phyloP scores from a whole-genome alignment of 2,888 invertebrate genomes.

The Leucophenga maculata region DNA sequence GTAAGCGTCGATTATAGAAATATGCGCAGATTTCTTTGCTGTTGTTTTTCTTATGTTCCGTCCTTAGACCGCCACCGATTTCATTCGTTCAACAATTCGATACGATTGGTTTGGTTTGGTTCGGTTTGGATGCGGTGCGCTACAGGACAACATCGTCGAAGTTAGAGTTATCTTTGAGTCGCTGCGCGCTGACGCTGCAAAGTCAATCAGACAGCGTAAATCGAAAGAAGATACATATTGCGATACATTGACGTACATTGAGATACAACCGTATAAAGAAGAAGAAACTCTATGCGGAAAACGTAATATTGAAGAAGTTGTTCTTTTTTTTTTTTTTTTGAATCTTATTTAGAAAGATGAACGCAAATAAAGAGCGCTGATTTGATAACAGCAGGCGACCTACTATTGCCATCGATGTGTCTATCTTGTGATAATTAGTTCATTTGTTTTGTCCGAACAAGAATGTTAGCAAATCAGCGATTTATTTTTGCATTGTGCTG shows the following conservation, averaged over 20 bases:
- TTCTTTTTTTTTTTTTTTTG: neutral
- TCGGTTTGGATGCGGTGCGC: too few relatives aligned
- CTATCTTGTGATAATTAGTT: slow-evolving; percentile 8
- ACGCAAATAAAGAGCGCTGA: neutral
- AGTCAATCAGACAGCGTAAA: slow-evolving; percentile 10
- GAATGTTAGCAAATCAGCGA: slow-evolving; percentile 6
- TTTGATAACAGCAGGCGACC: neutral
- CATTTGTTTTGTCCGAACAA: neutral
- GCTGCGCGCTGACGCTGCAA: slow-evolving; percentile 3
- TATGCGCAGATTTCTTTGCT: slow-evolving; percentile 47
- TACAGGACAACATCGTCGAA: neutral
- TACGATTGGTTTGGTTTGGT: neutral
- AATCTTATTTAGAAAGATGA: neutral
- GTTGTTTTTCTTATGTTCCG: neutral
- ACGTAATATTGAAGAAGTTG: neutral
- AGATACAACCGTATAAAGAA: neutral
- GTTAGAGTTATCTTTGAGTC: neutral
- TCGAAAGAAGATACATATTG: neutral
- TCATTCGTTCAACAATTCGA: slow-evolving; percentile 12
- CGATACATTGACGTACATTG: neutral
- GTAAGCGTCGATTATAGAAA: slow-evolving; percentile 60
- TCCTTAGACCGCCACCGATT: slow-evolving; percentile 11
- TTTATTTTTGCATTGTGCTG: neutral
- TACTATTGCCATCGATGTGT: too few relatives aligned
- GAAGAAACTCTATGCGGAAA: neutral